Percentiles rank a stretch among this genome's conserved stretches.
Conservation (phyloP, 2,113 vertebrate species). For the Calypte anna region DNA sequence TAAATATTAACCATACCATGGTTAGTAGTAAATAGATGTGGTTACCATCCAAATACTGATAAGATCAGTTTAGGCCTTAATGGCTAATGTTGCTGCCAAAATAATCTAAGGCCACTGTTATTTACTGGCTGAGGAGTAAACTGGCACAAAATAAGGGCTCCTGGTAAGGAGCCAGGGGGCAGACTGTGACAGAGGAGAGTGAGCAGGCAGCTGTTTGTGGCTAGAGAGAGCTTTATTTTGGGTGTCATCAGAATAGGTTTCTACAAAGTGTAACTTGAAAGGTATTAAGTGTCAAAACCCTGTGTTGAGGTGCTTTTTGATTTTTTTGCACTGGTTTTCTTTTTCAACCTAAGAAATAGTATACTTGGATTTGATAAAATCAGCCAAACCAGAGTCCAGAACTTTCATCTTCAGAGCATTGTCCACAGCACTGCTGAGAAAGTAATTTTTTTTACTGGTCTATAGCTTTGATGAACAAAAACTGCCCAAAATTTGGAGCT, state of each 20-base stretch:
- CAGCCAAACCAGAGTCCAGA: background rate
- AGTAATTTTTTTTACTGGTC: background rate
- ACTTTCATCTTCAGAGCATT: background rate
- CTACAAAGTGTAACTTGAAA: background rate
- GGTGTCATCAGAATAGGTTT: background rate
- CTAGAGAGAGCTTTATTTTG: background rate
- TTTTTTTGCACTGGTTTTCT: background rate
- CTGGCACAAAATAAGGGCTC: background rate
- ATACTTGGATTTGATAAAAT: background rate
- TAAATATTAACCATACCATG: slow-evolving; percentile 13
- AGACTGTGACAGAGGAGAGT: background rate
- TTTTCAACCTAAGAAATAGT: background rate
- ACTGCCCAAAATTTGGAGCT: background rate
- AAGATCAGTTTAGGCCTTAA: background rate
- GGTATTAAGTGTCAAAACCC: background rate
- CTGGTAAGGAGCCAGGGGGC: background rate
- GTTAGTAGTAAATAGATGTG: slow-evolving; percentile 16
- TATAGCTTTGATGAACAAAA: background rate
- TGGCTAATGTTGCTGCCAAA: background rate
- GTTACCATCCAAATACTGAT: slow-evolving; percentile 19
- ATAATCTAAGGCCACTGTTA: background rate
- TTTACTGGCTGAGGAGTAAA: background rate
- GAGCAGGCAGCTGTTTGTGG: background rate
- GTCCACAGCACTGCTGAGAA: background rate
- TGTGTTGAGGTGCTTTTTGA: background rate